Base-by-base conservation (phyloP, 1,140 invertebrate species). In the Holcopasites calliopsidis region DNA sequence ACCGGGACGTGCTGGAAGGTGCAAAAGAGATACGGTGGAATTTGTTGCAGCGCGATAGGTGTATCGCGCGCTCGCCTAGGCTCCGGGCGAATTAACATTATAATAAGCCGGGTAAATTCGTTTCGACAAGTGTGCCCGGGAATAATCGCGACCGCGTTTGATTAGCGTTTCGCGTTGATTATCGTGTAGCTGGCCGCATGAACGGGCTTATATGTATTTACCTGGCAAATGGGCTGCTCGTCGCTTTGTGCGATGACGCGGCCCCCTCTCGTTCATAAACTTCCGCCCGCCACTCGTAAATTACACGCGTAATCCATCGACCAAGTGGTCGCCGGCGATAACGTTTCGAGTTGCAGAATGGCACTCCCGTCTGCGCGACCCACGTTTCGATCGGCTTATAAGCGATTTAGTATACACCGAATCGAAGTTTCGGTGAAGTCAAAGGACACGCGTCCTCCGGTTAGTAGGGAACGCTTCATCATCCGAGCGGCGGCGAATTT, bases 61-160 rank as follows among this genome's bases (percentile, higher is more conserved):
- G 13, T 28, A 11, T 50, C 44, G n/a, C 13, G 60, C 44, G 31
- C 47, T 57, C 47, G 21, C 38, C 21, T 31, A n/a, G 8, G 23
- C 64, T 38, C 18, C 33, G 52, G 47, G 40, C 44, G 54, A 78
- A 78, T 83, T 82, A 82, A 78, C 76, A 82, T 83, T 83, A 83
- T 83, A 83, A 83, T 83, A 82, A 82, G 76, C 76, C 70, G 79
- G 75, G 65, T 79, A 78, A 83, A 83, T 75, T 82, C 58, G 50
- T 75, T 75, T 69, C 65, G 70, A 78, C 60, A 82, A 83, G 69
- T 47, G n/a, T n/a, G 52, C 60, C 23, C 28, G 47, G 54, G 47
- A 64, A 82, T 78, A 83, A 83, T 83, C 76, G 52, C 61, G 52
- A 50, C 38, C 62, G 26, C 33, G 74, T 81, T 82, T 77, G 58